Conservation (phyloP, 2,888 invertebrate genomes). For the Drosophila algonquin region DNA sequence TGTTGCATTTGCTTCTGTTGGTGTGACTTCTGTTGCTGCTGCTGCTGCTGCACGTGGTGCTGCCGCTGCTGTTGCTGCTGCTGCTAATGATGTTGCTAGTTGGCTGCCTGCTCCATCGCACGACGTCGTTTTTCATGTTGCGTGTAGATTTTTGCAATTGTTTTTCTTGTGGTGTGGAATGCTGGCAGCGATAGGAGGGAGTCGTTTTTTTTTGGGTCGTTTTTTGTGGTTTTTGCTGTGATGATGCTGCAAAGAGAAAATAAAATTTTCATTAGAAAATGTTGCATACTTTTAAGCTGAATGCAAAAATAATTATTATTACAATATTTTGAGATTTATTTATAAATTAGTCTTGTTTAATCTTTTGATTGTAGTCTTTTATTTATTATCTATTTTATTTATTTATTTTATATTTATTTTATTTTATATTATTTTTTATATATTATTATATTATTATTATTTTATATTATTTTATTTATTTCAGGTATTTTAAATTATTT, state of each 20-base stretch:
- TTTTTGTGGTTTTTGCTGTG: not conserved
- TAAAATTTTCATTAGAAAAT: conserved; percentile 3
- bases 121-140: conserved; percentile 84
- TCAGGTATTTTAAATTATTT: no score
- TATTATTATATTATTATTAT: no score
- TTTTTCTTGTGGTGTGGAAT: conserved; percentile 33
- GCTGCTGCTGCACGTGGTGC: conserved; percentile 13
- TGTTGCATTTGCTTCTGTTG: conserved; percentile 35
- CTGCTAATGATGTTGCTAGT: conserved; percentile 53
- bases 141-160: conserved; percentile 60
- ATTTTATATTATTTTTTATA: no score
- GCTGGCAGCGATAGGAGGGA: conserved; percentile 22
- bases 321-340: no score
- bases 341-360: no score
- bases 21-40: conserved; percentile 26
- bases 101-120: conserved; percentile 81
- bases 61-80: conserved; percentile 18
- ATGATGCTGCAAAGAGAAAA: conserved; percentile 23
- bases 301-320: no score
- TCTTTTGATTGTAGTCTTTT: no score
- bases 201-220: not conserved
- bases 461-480: no score
- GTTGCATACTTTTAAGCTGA: not conserved
- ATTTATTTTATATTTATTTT: no score
- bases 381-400: no score